These are phyloP conservation scores for Syrista parreyssii DNA, from an alignment of 2,888 invertebrate genomes.

Conservation along the genomic window DNA sequence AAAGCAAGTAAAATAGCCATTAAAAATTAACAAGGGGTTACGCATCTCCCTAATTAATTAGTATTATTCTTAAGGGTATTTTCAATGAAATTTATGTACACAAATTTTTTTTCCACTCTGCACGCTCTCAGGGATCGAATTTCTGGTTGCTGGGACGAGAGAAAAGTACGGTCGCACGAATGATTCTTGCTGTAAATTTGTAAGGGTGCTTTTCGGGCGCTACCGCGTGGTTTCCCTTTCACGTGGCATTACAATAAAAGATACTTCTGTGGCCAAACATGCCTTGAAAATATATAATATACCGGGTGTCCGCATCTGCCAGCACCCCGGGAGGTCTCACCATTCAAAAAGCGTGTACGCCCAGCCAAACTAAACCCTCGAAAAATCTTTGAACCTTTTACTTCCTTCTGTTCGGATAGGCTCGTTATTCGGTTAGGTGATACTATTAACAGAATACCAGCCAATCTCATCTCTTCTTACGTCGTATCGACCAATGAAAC, in stretches of 20 bases:
- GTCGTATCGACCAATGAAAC: slow-evolving; percentile 23
- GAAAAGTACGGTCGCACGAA: background rate
- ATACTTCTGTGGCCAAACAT: slow-evolving; percentile 64
- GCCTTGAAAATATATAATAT: slow-evolving; percentile 46
- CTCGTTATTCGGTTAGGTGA: slow-evolving; percentile 45
- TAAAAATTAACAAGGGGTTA: background rate
- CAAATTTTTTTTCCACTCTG: background rate
- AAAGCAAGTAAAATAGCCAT: background rate
- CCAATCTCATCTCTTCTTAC: slow-evolving; percentile 18
- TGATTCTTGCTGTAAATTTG: background rate
- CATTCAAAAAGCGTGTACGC: slow-evolving; percentile 2
- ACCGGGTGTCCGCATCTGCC: slow-evolving; percentile 60
- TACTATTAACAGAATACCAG: slow-evolving; percentile 26
- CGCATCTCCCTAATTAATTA: background rate
- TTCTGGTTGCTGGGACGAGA: background rate
- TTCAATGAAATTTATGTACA: background rate
- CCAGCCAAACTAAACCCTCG: slow-evolving; percentile 12
- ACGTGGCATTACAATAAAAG: slow-evolving; percentile 52
- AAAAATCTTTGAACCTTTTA: slow-evolving; percentile 27
- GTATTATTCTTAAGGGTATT: background rate
- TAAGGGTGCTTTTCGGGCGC: slow-evolving; percentile 15
- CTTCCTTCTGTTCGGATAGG: slow-evolving; percentile 43
- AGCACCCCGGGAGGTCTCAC: slow-evolving; percentile 41
- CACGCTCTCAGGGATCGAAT: background rate
- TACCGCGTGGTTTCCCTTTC: slow-evolving; percentile 47